Percentiles rank a stretch among this genome's conserved stretches.
Conservation (phyloP, 2,888 invertebrate genomes). For the Andrena praecox region DNA sequence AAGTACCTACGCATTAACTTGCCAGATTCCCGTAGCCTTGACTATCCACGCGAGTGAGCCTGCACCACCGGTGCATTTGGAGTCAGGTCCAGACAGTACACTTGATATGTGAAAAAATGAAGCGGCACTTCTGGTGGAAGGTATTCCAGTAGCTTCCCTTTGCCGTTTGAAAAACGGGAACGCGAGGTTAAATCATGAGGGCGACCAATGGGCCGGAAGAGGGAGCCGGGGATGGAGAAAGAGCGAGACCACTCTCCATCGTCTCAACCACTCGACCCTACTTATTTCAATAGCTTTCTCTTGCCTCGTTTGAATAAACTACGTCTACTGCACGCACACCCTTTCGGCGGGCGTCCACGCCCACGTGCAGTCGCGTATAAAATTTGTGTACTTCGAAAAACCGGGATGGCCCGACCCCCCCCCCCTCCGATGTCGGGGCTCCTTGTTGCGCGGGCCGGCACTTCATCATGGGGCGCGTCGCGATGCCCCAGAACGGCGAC, state of each 20-base stretch:
- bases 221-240: slow-evolving; percentile 42
- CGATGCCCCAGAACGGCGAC: slow-evolving; percentile 19
- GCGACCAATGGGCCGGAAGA: slow-evolving; percentile 82
- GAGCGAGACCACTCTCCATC: slow-evolving; percentile 57
- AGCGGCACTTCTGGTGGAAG: slow-evolving; percentile 65
- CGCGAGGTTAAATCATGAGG: slow-evolving; percentile 82
- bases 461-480: slow-evolving; percentile 40
- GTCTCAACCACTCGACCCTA: slow-evolving; percentile 81
- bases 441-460: slow-evolving; percentile 46
- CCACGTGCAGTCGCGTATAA: slow-evolving; percentile 43
- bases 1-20: too few species aligned
- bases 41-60: neutral
- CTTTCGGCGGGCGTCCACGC: slow-evolving; percentile 25
- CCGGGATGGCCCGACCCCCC: slow-evolving; percentile 43
- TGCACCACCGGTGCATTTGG: neutral
- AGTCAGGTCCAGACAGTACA: slow-evolving; percentile 49
- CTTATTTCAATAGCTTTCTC: slow-evolving; percentile 83
- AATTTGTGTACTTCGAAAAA: slow-evolving; percentile 48
- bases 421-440: slow-evolving; percentile 26
- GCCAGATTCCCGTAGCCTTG: too few species aligned
- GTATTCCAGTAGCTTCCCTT: slow-evolving; percentile 69
- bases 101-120: slow-evolving; percentile 70
- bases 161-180: slow-evolving; percentile 76
- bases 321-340: slow-evolving; percentile 59
- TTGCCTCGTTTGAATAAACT: slow-evolving; percentile 82